Evolutionary conservation across 2,113 vertebrate species (phyloP), one percentile per base, ranked within the genome.

Genomic region (Tricholaema leucomelas): DNA sequence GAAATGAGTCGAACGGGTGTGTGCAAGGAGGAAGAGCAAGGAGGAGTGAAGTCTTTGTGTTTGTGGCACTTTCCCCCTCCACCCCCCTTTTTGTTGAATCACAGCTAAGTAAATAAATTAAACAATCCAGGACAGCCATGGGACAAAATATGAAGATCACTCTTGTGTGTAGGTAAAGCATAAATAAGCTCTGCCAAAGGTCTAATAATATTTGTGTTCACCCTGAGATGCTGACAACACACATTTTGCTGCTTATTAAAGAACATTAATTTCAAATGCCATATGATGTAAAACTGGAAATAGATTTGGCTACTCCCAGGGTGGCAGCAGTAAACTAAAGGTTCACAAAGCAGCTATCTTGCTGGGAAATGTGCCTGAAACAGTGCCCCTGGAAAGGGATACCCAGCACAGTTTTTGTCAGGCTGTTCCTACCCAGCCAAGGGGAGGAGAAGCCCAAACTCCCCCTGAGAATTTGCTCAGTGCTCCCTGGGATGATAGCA

Each of bases 161-260:
- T 64, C 38, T 42, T 86, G 69, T 35, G 33, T 14, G 24, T 70
- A 63, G 59, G 60, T 85, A 74, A 75, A 92, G 59, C 12, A 71
- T 74, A 81, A 91, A 74, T 48, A 93, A 83, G 75, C 35, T 85
- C 81, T 94, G 73, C 33, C 71, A 76, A 86, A 85, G 75, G 60
- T 89, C 60, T 91, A 59, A 64, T 60, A 75, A 46, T 85, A 46
- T 59, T 54, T 86, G 60, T 89, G 58, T 48, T 94, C 48, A 73
- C 30, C 23, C 44, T 8, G 27, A 90, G 73, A 81, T 56, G 71
- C 82, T 92, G 90, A 88, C 75, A 96, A 75, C 75, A 84, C 64
- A 9, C 33, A 60, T 88, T 95, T 96, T 94, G 67, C 38, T 81
- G 25, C 79, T 94, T 91, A 93, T 66, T 87, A 86, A 90, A 87